Percentiles rank a stretch among this genome's conserved stretches.
phyloP scores from a whole-genome alignment of 1,140 invertebrate species.

The Tribolium madens region DNA sequence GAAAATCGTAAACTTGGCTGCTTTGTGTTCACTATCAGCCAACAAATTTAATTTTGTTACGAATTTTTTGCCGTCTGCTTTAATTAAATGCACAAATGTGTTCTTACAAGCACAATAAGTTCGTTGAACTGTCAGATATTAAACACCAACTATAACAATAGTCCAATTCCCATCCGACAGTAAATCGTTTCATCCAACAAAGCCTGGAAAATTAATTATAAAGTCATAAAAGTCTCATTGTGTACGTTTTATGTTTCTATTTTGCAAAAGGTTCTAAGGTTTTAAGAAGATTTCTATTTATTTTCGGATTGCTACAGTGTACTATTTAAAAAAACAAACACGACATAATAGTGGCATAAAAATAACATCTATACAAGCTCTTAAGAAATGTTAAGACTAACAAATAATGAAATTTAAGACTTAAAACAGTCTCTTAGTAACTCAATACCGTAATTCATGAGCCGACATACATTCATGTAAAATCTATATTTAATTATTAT shows the following conservation, averaged over 20 bases:
- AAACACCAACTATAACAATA: slow-evolving; percentile 5
- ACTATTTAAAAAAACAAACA: not conserved
- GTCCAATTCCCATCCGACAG: slow-evolving; percentile 8
- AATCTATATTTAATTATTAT: not conserved
- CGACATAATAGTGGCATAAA: not conserved
- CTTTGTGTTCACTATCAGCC: not conserved
- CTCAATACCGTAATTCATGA: not conserved
- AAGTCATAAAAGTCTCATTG: not conserved
- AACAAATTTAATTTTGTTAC: not conserved
- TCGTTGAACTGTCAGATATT: slow-evolving; percentile 20
- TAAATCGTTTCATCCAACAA: slow-evolving; percentile 13
- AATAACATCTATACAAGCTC: not conserved
- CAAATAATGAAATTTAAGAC: not conserved
- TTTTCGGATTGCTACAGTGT: not conserved
- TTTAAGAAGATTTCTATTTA: not conserved
- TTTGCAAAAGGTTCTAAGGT: not conserved
- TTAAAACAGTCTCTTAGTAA: not conserved
- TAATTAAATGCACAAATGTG: slow-evolving; percentile 7
- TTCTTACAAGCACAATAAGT: slow-evolving; percentile 1
- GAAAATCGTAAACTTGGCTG: not conserved
- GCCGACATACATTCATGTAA: not conserved
- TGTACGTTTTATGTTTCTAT: not conserved
- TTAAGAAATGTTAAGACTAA: not conserved
- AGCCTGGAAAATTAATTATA: slow-evolving; percentile 22
- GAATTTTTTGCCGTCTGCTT: not conserved